Conservation (phyloP, 2,888 invertebrate species). For the Andrena camellia region DNA sequence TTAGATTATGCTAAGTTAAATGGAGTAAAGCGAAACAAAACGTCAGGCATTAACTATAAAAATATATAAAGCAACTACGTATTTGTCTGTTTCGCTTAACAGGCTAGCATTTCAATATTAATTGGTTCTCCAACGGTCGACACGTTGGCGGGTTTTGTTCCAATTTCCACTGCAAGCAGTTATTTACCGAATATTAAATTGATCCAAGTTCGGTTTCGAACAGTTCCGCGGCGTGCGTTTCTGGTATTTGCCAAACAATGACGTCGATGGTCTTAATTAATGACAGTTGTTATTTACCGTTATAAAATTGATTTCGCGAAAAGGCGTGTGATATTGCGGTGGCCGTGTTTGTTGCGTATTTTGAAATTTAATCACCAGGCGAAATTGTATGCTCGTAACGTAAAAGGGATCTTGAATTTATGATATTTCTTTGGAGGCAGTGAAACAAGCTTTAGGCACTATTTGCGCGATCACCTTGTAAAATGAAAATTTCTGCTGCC, state of each 20-base stretch:
- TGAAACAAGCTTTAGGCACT: slow-evolving; percentile 9
- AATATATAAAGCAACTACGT: not conserved
- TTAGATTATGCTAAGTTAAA: too few species aligned
- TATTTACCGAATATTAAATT: slow-evolving; percentile 3
- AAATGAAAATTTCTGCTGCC: slow-evolving; percentile 24
- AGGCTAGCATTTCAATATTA: not conserved
- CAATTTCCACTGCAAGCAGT: not conserved
- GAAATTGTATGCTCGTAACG: not conserved
- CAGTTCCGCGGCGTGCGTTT: not conserved
- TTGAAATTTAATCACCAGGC: not conserved
- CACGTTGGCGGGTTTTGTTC: not conserved
- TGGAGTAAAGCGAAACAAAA: not conserved
- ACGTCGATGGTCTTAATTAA: not conserved
- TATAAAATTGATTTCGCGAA: not conserved
- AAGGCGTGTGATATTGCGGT: not conserved
- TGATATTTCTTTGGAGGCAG: not conserved
- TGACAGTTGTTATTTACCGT: not conserved
- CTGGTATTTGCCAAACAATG: not conserved
- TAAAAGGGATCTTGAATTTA: not conserved
- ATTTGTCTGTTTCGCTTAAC: not conserved
- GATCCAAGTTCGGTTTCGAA: not conserved
- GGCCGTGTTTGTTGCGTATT: not conserved
- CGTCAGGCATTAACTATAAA: not conserved
- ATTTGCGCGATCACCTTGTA: not conserved
- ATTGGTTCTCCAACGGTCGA: not conserved